Conservation (phyloP, 2,797 vertebrate species). For the Thamnophis elegans region DNA sequence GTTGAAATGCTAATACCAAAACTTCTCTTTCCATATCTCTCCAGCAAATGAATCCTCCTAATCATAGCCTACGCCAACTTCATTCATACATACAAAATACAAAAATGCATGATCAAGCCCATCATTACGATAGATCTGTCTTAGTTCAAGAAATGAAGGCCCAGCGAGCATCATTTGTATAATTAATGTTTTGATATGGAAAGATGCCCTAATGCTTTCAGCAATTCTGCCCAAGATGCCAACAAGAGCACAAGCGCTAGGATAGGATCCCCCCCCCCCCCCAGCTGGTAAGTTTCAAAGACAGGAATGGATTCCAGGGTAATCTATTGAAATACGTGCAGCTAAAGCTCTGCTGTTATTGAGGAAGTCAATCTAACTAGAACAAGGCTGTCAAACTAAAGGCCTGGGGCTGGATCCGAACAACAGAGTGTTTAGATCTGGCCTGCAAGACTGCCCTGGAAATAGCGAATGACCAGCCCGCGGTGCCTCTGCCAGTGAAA, state of each 20-base stretch:
- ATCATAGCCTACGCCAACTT: neutral
- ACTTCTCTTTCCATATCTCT: neutral
- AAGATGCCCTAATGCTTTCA: neutral
- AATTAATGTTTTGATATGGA: neutral
- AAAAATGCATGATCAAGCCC: neutral
- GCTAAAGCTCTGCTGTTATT: neutral
- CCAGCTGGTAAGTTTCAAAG: neutral
- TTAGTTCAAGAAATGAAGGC: neutral
- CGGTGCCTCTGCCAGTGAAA: too few relatives aligned
- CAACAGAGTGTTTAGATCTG: too few relatives aligned
- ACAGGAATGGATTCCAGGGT: neutral
- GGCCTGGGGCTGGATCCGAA: too few relatives aligned
- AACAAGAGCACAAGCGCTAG: neutral
- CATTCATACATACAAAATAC: neutral
- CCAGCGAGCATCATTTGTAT: neutral
- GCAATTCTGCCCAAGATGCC: neutral
- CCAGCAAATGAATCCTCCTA: neutral
- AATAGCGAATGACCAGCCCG: too few relatives aligned
- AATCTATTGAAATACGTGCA: neutral
- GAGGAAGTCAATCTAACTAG: neutral
- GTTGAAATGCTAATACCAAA: neutral
- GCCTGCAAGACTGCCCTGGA: too few relatives aligned
- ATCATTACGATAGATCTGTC: neutral
- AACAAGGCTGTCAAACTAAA: too few relatives aligned
- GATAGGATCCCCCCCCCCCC: neutral